These are phyloP conservation scores for Ciconia boyciana DNA, from an alignment of 2,113 vertebrate species.

Conservation along the genomic window DNA sequence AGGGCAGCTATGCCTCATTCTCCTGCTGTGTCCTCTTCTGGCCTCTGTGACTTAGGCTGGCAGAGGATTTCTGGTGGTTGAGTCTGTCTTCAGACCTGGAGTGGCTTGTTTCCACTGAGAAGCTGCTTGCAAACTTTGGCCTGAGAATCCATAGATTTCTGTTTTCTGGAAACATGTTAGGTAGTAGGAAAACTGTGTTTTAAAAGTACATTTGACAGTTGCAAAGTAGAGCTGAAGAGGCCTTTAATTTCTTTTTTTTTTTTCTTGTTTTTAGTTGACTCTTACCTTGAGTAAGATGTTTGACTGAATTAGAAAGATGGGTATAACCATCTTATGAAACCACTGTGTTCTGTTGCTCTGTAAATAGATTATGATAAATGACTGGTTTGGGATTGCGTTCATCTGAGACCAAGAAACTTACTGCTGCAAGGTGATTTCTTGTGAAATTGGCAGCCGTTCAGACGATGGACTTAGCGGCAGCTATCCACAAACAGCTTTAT, in stretches of 20 bases:
- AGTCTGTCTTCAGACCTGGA: neutral
- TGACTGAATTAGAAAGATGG: neutral
- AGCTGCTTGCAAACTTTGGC: neutral
- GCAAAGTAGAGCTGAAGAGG: neutral
- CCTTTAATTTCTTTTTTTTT: neutral
- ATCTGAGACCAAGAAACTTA: neutral
- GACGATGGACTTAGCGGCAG: neutral
- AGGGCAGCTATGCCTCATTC: neutral
- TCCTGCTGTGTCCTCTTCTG: neutral
- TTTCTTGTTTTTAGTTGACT: neutral
- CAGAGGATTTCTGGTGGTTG: neutral
- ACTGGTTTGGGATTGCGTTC: neutral
- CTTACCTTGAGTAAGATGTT: neutral
- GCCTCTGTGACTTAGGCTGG: neutral
- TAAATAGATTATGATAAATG: neutral
- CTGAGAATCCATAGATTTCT: neutral
- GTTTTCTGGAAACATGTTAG: accelerated
- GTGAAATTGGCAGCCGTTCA: neutral
- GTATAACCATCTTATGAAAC: neutral
- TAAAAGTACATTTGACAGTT: neutral
- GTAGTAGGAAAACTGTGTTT: neutral
- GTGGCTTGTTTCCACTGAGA: neutral
- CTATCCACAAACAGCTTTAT: neutral
- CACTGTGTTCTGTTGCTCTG: neutral
- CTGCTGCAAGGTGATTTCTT: neutral